phyloP scores from a whole-genome alignment of 2,888 invertebrate genomes.

The Buathra laborator region DNA sequence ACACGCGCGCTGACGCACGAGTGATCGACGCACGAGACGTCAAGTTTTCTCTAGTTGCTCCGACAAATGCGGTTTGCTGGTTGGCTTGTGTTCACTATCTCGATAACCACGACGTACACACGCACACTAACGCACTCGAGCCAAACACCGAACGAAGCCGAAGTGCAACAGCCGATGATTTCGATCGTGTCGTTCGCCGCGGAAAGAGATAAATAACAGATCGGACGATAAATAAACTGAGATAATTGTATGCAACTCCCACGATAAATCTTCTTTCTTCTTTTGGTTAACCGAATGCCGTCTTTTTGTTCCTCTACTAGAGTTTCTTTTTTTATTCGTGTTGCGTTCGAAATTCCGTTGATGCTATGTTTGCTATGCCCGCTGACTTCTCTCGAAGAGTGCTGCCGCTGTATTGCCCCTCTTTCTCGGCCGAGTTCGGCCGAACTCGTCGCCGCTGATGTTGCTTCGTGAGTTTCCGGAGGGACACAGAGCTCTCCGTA shows the following conservation, averaged over 20 bases:
- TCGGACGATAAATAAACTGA: not conserved
- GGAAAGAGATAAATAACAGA: conserved; percentile 20
- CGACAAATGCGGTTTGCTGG: conserved; percentile 13
- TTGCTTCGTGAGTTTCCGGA: conserved; percentile 58
- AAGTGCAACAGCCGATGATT: conserved; percentile 50
- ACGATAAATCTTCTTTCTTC: not conserved
- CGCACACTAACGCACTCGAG: conserved; percentile 23
- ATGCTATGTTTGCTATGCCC: not conserved
- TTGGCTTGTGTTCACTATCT: conserved; percentile 2
- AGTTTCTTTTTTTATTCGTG: not conserved
- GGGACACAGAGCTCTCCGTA: conserved; percentile 33
- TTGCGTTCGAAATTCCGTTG: conserved; percentile 24
- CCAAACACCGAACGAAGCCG: conserved; percentile 15
- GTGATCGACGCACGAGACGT: conserved; percentile 34
- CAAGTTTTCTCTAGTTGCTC: conserved; percentile 4
- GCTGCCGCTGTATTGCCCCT: conserved; percentile 29
- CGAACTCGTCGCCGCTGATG: conserved; percentile 49
- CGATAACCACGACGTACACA: conserved; percentile 10
- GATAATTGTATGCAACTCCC: conserved; percentile 3
- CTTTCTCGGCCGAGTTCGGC: conserved; percentile 33
- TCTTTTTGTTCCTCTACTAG: not conserved
- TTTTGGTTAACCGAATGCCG: not conserved
- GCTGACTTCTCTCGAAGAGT: conserved; percentile 18
- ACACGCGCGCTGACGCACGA: conserved; percentile 48
- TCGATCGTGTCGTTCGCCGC: conserved; percentile 18